These are phyloP conservation scores for Pyxicephalus adspersus DNA, from an alignment of 2,113 vertebrate species.

Conservation along the genomic window DNA sequence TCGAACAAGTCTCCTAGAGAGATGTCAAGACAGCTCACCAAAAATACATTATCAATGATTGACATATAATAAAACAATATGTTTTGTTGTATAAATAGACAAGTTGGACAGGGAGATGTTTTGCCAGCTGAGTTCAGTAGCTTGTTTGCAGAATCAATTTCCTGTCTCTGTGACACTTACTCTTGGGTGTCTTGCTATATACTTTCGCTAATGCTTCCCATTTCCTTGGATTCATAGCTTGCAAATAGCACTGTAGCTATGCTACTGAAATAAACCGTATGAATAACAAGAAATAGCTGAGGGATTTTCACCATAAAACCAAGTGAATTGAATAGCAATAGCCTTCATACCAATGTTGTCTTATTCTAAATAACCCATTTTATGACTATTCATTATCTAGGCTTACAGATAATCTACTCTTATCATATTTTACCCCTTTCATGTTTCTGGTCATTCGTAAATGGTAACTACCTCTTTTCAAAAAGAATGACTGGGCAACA, in stretches of 20 bases:
- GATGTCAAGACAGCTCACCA: conserved; percentile 39
- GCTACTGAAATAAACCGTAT: background rate
- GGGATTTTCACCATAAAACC: background rate
- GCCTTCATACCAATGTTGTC: too few species aligned
- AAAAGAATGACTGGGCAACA: too few species aligned
- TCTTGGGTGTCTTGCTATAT: conserved; percentile 15
- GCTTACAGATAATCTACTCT: too few species aligned
- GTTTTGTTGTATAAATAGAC: conserved; percentile 39
- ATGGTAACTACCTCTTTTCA: too few species aligned
- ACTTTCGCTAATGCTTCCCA: conserved; percentile 18
- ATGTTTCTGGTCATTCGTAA: too few species aligned
- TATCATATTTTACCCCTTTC: too few species aligned
- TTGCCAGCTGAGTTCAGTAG: background rate
- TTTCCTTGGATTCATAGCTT: conserved; percentile 7
- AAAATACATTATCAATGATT: conserved; percentile 36
- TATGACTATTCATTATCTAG: too few species aligned
- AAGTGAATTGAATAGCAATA: too few species aligned
- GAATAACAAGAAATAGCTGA: background rate
- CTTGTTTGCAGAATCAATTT: conserved; percentile 44
- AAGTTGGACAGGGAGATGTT: conserved; percentile 33
- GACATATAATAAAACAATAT: conserved; percentile 42
- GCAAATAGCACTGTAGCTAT: background rate
- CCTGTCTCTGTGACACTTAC: conserved; percentile 31
- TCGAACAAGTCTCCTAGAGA: conserved; percentile 29
- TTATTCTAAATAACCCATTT: too few species aligned